A percentile compares a stretch with the other conserved stretches of the same genome.
These are phyloP conservation scores for Limnephilus auricula DNA, from an alignment of 2,888 invertebrate genomes.

Conservation along the genomic window DNA sequence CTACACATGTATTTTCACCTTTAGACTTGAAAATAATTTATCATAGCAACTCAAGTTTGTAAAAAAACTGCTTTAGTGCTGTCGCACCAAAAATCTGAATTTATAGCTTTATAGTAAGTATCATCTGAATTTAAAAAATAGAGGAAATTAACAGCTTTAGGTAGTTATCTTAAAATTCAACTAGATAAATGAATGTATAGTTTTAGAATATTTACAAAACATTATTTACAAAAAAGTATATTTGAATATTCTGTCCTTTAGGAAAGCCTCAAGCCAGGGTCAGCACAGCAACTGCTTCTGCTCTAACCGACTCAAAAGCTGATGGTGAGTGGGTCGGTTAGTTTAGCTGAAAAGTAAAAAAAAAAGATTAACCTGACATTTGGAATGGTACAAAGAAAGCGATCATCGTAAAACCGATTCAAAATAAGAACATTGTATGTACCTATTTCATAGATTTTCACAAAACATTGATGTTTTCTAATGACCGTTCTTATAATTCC, in stretches of 20 bases:
- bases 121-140: neutral
- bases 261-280: conserved; percentile 39
- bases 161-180: neutral
- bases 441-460: neutral
- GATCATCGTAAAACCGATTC: neutral
- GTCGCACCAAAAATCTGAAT: neutral
- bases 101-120: neutral
- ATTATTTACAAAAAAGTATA: neutral
- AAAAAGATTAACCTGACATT: neutral
- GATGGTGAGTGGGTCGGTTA: conserved; percentile 43
- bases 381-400: neutral
- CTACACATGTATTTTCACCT: neutral
- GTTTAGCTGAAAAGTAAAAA: neutral
- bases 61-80: neutral
- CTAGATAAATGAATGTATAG: neutral
- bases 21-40: neutral
- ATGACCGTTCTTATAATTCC: neutral
- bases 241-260: conserved; percentile 22
- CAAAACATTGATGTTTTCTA: neutral
- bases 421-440: neutral
- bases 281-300: conserved; percentile 31
- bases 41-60: neutral
- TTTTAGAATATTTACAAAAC: neutral
- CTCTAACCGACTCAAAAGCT: conserved; percentile 26
- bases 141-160: neutral